phyloP scores from a whole-genome alignment of 1,140 invertebrate species.

The Telenomus remus region DNA sequence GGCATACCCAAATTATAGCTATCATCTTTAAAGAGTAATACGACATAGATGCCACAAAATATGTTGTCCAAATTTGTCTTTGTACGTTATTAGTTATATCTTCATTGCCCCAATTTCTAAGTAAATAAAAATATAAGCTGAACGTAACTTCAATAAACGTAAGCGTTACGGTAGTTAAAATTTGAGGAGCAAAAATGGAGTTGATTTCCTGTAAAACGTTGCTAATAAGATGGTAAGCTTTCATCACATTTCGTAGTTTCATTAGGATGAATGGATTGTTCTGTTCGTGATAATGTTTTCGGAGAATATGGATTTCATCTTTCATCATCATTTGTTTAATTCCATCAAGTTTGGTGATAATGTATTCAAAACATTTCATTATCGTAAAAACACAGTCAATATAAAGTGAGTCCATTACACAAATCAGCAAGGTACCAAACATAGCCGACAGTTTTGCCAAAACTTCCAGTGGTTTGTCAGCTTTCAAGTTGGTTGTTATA shows the following conservation, averaged over 20 bases:
- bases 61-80: constrained; percentile 62
- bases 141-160: constrained; percentile 69
- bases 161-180: constrained; percentile 54
- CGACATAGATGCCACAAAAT: constrained; percentile 47
- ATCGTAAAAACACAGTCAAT: constrained; percentile 63
- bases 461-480: neutral
- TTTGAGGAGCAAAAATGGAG: constrained; percentile 60
- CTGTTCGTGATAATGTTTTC: constrained; percentile 58
- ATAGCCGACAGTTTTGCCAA: constrained; percentile 12
- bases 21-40: constrained; percentile 63
- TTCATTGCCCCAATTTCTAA: constrained; percentile 19
- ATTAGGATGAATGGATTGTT: constrained; percentile 62
- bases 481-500: constrained; percentile 41
- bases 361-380: constrained; percentile 59
- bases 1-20: constrained; percentile 62
- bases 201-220: constrained; percentile 63
- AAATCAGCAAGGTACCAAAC: constrained; percentile 56
- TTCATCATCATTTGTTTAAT: constrained; percentile 44
- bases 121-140: constrained; percentile 67
- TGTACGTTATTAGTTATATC: constrained; percentile 10
- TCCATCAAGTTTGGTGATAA: constrained; percentile 57
- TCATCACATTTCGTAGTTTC: constrained; percentile 63
- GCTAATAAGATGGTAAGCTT: constrained; percentile 63
- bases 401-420: constrained; percentile 64
- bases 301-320: constrained; percentile 59